These are phyloP conservation scores for Luperina testacea DNA, from an alignment of 2,888 invertebrate genomes.

Conservation along the genomic window DNA sequence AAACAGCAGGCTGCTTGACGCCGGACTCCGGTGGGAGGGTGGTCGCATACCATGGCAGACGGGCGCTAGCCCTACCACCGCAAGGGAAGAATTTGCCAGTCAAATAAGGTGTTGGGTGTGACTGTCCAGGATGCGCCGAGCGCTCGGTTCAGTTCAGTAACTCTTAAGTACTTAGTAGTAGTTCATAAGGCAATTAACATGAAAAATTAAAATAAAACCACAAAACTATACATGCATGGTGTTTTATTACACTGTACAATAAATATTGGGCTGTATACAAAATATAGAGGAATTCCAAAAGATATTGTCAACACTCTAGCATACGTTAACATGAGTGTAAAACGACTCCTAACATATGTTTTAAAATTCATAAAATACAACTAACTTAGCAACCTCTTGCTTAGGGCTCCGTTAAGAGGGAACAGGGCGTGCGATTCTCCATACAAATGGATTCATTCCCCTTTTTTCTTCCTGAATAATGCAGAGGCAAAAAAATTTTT, in stretches of 20 bases:
- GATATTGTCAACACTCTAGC: constrained; percentile 89
- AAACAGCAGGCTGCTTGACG: too few relatives aligned
- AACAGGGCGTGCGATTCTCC: too few relatives aligned
- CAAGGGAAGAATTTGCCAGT: too few relatives aligned
- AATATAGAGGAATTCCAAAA: constrained; percentile 89
- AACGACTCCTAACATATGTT: constrained; percentile 80
- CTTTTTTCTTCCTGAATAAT: too few relatives aligned
- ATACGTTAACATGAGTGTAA: constrained; percentile 84
- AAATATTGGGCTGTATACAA: constrained; percentile 89
- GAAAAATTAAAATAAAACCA: constrained; percentile 67
- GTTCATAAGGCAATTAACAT: neutral
- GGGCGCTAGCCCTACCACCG: too few relatives aligned
- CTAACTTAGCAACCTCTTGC: constrained; percentile 63
- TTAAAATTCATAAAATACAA: constrained; percentile 80
- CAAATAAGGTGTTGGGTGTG: too few relatives aligned
- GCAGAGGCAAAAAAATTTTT: too few relatives aligned
- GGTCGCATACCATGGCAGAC: too few relatives aligned
- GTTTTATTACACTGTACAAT: constrained; percentile 90
- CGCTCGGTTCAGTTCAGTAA: too few relatives aligned
- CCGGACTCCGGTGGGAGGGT: too few relatives aligned
- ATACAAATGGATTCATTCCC: too few relatives aligned
- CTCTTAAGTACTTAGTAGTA: neutral
- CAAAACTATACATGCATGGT: constrained; percentile 85
- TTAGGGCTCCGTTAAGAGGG: constrained; percentile 34
- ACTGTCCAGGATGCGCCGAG: too few relatives aligned